Base-by-base conservation (phyloP, 1,140 invertebrate species). In the Bombyx mandarina region DNA sequence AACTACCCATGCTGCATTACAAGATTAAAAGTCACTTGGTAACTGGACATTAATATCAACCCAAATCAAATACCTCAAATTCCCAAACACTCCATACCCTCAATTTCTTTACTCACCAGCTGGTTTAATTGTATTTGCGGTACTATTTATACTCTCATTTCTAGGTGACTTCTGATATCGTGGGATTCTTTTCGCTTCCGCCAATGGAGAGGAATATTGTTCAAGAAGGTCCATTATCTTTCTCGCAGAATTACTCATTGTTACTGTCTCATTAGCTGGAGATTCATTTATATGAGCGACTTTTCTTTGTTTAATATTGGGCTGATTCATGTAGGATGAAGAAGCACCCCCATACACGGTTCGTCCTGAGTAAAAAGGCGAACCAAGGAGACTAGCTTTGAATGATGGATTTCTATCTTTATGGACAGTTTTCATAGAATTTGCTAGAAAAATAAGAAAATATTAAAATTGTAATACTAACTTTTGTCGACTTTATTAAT, bases 351-450 rank as follows among this genome's bases (percentile, higher is more conserved):
- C 95, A 83, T 93, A 97, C 49, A 90, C 92, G 3, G 93, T 96
- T 64, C 90, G 91, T n/a, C 94, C 94, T 63, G 89, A 89, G 76
- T 97, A 97, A 79, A 96, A 97, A 44, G 95, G 93, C 8, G 95
- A 93, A 18, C 69, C 69, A 42, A 77, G 55, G 18, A 77, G 64
- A 54, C 59, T 66, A 9, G 88, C 82, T 65, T 91, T 91, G 64
- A 92, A 92, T 53, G 91, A 90, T 62, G 83, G 81, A 57, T 88
- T 88, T 57, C 84, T 85, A 66, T 89, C 89, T 63, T 89, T 65
- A 0, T 83, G 80, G 35, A 64, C 22, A 60, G 56, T 77, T 77
- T 54, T 52, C 60, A 63, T 52, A 63, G 73, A 53, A 68, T 79
- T 60, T 54, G 47, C 69, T 77, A 58, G 54, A 62, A 62, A 43